A percentile compares a stretch with the other conserved stretches of the same genome.
Conservation (phyloP, 2,113 vertebrate genomes). For the Pimephales promelas region DNA sequence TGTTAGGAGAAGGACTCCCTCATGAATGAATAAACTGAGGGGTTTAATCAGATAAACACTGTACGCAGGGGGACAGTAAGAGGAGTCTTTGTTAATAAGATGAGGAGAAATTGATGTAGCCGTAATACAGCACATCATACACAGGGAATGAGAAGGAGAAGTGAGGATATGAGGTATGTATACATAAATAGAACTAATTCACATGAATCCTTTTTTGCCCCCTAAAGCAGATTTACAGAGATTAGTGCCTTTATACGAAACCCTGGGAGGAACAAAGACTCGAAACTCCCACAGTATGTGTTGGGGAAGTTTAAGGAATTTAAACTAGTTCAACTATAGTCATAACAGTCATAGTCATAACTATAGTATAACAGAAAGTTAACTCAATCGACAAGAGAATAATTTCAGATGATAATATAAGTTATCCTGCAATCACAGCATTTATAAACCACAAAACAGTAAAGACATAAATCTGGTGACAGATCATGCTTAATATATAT, state of each 20-base stretch:
- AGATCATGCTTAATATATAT: no score
- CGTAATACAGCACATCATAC: slow-evolving; percentile 11
- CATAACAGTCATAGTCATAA: no score
- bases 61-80: slow-evolving; percentile 34
- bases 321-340: neutral
- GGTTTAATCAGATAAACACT: slow-evolving; percentile 53
- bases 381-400: no score
- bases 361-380: no score
- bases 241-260: neutral
- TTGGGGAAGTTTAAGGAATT: neutral
- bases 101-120: slow-evolving; percentile 43
- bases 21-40: slow-evolving; percentile 41
- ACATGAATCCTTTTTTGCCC: neutral
- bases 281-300: neutral
- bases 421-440: neutral
- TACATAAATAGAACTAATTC: neutral
- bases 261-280: neutral
- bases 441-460: neutral
- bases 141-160: neutral
- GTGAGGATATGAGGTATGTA: neutral
- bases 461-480: neutral
- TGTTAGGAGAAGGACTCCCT: slow-evolving; percentile 37
- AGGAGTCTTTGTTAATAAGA: slow-evolving; percentile 46
- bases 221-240: slow-evolving; percentile 4
- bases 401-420: no score